A percentile compares a stretch with the other conserved stretches of the same genome.
Conservation (phyloP, 2,888 invertebrate species). For the Meloe dianella region DNA sequence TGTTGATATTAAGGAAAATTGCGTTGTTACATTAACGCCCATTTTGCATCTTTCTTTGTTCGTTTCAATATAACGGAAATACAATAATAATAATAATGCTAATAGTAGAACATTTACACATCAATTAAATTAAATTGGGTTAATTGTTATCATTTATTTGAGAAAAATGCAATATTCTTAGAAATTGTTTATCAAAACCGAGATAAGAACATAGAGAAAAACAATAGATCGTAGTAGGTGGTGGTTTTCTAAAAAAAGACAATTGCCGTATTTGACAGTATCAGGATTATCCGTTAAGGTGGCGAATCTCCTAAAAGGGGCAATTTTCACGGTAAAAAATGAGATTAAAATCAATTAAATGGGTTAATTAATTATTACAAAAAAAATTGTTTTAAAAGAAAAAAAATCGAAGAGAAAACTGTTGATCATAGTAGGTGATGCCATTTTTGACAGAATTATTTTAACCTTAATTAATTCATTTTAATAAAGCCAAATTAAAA, state of each 20-base stretch:
- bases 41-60: constrained; percentile 1
- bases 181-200: neutral
- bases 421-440: neutral
- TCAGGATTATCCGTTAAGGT: too few relatives aligned
- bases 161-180: neutral
- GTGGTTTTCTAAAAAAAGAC: neutral
- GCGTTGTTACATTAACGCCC: neutral
- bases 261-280: neutral
- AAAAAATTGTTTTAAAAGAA: too few relatives aligned
- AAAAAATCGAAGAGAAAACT: neutral
- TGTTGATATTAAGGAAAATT: neutral
- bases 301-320: too few relatives aligned
- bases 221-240: neutral
- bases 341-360: too few relatives aligned
- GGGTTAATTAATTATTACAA: too few relatives aligned
- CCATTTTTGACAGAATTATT: too few relatives aligned
- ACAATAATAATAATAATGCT: neutral
- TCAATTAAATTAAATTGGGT: constrained; percentile 1
- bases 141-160: neutral
- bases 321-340: too few relatives aligned
- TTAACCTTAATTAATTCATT: too few relatives aligned
- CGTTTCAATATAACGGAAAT: constrained; percentile 7
- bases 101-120: neutral
- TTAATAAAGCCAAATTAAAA: too few relatives aligned
- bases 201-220: neutral